phyloP scores from a whole-genome alignment of 2,888 invertebrate genomes.

The Nomada ruficornis region DNA sequence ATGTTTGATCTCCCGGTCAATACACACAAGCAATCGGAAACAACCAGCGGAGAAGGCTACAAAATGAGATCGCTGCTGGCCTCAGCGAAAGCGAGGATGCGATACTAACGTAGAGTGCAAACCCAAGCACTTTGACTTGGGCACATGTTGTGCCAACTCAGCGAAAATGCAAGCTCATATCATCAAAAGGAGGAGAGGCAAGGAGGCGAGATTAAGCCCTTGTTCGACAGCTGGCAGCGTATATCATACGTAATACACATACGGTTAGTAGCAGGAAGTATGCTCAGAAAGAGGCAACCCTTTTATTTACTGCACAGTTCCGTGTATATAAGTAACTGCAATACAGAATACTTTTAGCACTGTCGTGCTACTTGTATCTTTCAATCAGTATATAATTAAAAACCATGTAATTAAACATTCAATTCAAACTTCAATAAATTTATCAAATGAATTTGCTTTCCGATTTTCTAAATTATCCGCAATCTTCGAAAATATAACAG shows the following conservation, averaged over 20 bases:
- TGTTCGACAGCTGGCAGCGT: conserved; percentile 75
- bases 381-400: not conserved
- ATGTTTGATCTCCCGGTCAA: conserved; percentile 58
- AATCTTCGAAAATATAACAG: not conserved
- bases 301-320: conserved; percentile 41
- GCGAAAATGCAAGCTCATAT: conserved; percentile 81
- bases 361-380: not conserved
- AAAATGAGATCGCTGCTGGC: conserved; percentile 82
- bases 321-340: conserved; percentile 35
- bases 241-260: conserved; percentile 68
- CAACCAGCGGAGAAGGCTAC: conserved; percentile 74
- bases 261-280: conserved; percentile 47
- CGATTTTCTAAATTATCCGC: not conserved
- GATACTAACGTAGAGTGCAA: conserved; percentile 81
- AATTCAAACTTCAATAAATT: not conserved
- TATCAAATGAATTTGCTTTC: not conserved
- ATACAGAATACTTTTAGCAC: conserved; percentile 7
- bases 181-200: conserved; percentile 71
- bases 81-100: conserved; percentile 81
- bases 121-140: conserved; percentile 82
- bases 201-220: conserved; percentile 76
- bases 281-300: conserved; percentile 36
- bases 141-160: conserved; percentile 84
- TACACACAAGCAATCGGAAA: conserved; percentile 70
- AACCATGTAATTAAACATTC: no score